Percentiles rank a stretch among this genome's conserved stretches.
These are phyloP conservation scores for Zaprionus obscuricornis DNA, from an alignment of 2,888 invertebrate genomes.

Conservation along the genomic window DNA sequence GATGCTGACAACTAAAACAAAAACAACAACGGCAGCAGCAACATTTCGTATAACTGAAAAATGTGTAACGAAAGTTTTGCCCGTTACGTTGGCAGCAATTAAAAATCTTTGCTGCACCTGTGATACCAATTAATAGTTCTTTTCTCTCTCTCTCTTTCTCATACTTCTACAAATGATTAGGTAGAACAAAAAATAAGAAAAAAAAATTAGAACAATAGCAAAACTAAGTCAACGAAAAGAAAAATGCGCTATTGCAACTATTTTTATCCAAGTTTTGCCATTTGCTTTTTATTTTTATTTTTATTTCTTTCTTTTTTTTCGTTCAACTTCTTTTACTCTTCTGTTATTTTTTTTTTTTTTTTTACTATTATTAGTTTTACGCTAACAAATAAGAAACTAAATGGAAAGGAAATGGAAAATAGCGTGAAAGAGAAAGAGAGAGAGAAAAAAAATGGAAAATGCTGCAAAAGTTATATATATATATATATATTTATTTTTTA, in stretches of 20 bases:
- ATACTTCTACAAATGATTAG: slow-evolving; percentile 42
- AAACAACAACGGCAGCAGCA: slow-evolving; percentile 9
- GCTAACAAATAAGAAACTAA: slow-evolving; percentile 1
- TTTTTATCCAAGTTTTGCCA: slow-evolving; percentile 3
- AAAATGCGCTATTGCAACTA: slow-evolving; percentile 18
- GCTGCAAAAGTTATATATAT: slow-evolving; percentile 24
- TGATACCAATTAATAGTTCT: slow-evolving; percentile 70
- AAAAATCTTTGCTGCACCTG: slow-evolving; percentile 46
- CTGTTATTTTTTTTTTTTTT: too few relatives aligned
- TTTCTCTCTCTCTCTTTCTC: background rate
- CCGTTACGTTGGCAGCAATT: slow-evolving; percentile 60
- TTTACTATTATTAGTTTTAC: slow-evolving; percentile 7
- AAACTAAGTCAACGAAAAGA: slow-evolving; percentile 14
- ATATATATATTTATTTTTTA: background rate
- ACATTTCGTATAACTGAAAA: too few relatives aligned
- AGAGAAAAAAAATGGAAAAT: slow-evolving; percentile 28
- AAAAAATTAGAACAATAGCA: slow-evolving; percentile 28
- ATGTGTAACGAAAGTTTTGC: slow-evolving; percentile 40
- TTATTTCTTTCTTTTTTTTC: too few relatives aligned
- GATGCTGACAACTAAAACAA: slow-evolving; percentile 21
- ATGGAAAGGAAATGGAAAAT: slow-evolving; percentile 1
- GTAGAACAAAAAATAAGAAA: too few relatives aligned
- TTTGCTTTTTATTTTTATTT: too few relatives aligned
- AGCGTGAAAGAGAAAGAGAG: background rate
- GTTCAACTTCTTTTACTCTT: too few relatives aligned